A percentile compares a stretch with the other conserved stretches of the same genome.
Evolutionary conservation across 2,888 invertebrate genomes (phyloP).

Genomic region (Pandemis heparana): DNA sequence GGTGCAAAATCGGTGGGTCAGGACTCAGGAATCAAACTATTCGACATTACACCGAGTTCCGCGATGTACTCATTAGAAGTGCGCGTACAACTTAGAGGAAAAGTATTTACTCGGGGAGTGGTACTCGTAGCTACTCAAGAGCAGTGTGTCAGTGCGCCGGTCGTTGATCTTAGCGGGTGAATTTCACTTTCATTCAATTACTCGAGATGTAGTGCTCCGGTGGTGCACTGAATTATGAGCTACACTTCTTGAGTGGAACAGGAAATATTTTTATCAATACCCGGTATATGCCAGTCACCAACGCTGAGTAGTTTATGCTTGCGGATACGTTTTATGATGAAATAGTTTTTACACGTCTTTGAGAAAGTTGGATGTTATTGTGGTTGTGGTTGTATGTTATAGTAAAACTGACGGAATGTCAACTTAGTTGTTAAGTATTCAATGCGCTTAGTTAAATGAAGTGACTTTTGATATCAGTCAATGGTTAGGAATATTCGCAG

Average conservation of each 20-base stretch:
- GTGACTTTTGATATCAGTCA: constrained; percentile 23
- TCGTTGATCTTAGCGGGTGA: constrained; percentile 71
- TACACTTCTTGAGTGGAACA: constrained; percentile 30
- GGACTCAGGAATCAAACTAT: too few relatives aligned
- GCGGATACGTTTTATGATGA: constrained; percentile 35
- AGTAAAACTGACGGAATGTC: background rate
- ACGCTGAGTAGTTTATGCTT: constrained; percentile 24
- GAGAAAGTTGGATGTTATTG: constrained; percentile 32
- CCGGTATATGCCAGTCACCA: constrained; percentile 34
- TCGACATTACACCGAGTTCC: constrained; percentile 5
- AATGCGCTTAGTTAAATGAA: constrained; percentile 18
- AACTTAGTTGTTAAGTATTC: constrained; percentile 13
- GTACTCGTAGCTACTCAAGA: constrained; percentile 35
- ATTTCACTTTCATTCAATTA: constrained; percentile 81
- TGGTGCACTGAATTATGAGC: constrained; percentile 46
- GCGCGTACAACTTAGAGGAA: too few relatives aligned
- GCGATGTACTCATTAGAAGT: constrained; percentile 31
- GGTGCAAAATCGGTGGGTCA: too few relatives aligned
- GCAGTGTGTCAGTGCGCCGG: constrained; percentile 72
- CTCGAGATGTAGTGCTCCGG: constrained; percentile 53
- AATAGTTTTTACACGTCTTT: constrained; percentile 38
- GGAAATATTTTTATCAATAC: constrained; percentile 29
- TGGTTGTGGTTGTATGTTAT: too few relatives aligned
- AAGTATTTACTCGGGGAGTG: constrained; percentile 38
- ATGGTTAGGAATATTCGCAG: background rate